Percentiles rank a stretch among this genome's conserved stretches.
Conservation (phyloP, 2,797 vertebrate genomes). For the Fistularia commersonii region DNA sequence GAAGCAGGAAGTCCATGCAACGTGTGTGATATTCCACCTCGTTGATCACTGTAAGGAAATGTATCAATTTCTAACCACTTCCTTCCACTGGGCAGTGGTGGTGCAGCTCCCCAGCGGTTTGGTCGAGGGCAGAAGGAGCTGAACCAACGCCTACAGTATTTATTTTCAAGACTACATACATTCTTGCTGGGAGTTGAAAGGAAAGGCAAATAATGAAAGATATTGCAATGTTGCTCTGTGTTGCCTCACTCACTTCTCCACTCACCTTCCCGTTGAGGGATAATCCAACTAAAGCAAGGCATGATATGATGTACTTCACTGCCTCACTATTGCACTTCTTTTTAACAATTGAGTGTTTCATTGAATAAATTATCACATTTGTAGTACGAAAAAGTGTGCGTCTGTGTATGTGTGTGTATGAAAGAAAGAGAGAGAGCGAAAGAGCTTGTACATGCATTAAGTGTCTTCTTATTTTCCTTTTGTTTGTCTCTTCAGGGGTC, state of each 20-base stretch:
- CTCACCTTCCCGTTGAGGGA: not conserved
- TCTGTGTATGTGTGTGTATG: no score
- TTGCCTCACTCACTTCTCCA: not conserved
- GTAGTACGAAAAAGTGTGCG: no score
- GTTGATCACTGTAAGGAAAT: slow-evolving; percentile 21
- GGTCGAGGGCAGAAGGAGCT: slow-evolving; percentile 6
- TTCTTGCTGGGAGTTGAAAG: not conserved
- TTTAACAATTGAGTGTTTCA: not conserved
- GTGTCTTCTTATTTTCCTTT: no score
- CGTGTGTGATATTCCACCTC: slow-evolving; percentile 11
- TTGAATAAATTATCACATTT: not conserved
- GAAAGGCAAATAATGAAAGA: no score
- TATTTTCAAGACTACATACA: not conserved
- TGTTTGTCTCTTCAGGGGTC: no score
- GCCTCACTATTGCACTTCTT: not conserved
- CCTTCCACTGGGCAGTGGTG: slow-evolving; percentile 7
- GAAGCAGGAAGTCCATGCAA: slow-evolving; percentile 18
- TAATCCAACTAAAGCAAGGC: not conserved
- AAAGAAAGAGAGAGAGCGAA: no score
- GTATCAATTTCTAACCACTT: slow-evolving; percentile 20
- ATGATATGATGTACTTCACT: not conserved
- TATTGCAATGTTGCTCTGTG: no score
- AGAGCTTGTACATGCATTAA: no score
- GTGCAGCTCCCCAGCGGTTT: slow-evolving; percentile 1
- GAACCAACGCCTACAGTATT: no score